These are phyloP conservation scores for Drosophila serrata DNA, from an alignment of 1,140 invertebrate species.

Conservation along the genomic window DNA sequence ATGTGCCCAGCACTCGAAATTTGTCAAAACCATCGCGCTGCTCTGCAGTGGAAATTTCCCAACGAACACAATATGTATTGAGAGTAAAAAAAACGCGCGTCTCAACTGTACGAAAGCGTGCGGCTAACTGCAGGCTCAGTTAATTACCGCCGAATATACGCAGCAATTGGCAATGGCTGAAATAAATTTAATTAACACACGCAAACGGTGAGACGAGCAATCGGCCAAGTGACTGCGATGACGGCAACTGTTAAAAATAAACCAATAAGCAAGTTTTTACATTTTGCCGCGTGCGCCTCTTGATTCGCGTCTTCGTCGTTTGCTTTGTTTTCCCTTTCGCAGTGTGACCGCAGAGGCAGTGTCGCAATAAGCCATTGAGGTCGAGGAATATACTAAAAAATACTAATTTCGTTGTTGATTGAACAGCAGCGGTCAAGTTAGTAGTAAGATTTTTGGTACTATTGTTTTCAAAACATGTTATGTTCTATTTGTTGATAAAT, in stretches of 20 bases:
- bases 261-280: slow-evolving; percentile 67
- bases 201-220: slow-evolving; percentile 31
- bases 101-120: slow-evolving; percentile 43
- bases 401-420: background rate
- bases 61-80: slow-evolving; percentile 33
- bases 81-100: slow-evolving; percentile 29
- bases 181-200: slow-evolving; percentile 72
- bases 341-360: slow-evolving; percentile 3
- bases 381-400: background rate
- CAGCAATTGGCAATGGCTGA: slow-evolving; percentile 61
- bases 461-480: too few species aligned
- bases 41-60: slow-evolving; percentile 75
- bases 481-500: too few species aligned
- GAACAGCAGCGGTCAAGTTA: background rate
- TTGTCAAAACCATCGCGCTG: slow-evolving; percentile 75
- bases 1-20: slow-evolving; percentile 85
- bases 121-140: slow-evolving; percentile 50
- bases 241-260: slow-evolving; percentile 83
- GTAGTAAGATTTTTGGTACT: too few species aligned
- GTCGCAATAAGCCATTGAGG: background rate
- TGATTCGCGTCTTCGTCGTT: slow-evolving; percentile 50
- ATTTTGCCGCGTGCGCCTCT: slow-evolving; percentile 64
- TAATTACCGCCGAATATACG: slow-evolving; percentile 66
- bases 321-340: slow-evolving; percentile 55
- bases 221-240: slow-evolving; percentile 57